Percentiles rank a stretch among this genome's conserved stretches.
phyloP scores from a whole-genome alignment of 2,888 invertebrate species.

The Carterocephalus palaemon region DNA sequence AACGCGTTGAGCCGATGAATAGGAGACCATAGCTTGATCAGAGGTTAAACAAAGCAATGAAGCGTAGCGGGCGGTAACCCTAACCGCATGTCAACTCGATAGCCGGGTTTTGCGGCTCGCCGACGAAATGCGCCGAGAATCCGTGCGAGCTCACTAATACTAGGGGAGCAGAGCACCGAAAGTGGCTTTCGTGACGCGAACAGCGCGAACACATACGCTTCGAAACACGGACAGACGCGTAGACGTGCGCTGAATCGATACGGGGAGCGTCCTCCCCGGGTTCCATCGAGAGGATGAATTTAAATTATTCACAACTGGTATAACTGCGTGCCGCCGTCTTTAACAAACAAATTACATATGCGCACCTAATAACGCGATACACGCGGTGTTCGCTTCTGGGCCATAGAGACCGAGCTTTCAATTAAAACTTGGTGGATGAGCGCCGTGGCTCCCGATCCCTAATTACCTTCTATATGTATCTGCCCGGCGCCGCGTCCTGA shows the following conservation, averaged over 20 bases:
- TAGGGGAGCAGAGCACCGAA: slow-evolving; percentile 55
- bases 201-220: slow-evolving; percentile 45
- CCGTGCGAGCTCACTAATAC: slow-evolving; percentile 53
- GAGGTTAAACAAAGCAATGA: slow-evolving; percentile 23
- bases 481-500: slow-evolving; percentile 39
- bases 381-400: slow-evolving; percentile 60
- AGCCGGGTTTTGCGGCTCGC: slow-evolving; percentile 62
- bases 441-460: slow-evolving; percentile 59
- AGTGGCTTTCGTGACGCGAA: slow-evolving; percentile 47
- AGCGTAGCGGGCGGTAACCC: slow-evolving; percentile 33
- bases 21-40: slow-evolving; percentile 9
- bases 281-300: slow-evolving; percentile 71
- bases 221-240: slow-evolving; percentile 41
- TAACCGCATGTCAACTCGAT: slow-evolving; percentile 54
- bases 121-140: slow-evolving; percentile 64
- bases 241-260: slow-evolving; percentile 61
- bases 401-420: slow-evolving; percentile 62
- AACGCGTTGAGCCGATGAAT: slow-evolving; percentile 9
- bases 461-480: slow-evolving; percentile 58
- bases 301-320: slow-evolving; percentile 78
- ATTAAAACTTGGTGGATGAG: slow-evolving; percentile 72
- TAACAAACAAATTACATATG: slow-evolving; percentile 79
- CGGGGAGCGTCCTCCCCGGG: slow-evolving; percentile 53
- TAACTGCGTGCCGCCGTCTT: slow-evolving; percentile 76
- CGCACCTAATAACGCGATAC: slow-evolving; percentile 75